Base-by-base conservation (phyloP, 2,113 vertebrate species). In the Hyperopisus bebe region DNA sequence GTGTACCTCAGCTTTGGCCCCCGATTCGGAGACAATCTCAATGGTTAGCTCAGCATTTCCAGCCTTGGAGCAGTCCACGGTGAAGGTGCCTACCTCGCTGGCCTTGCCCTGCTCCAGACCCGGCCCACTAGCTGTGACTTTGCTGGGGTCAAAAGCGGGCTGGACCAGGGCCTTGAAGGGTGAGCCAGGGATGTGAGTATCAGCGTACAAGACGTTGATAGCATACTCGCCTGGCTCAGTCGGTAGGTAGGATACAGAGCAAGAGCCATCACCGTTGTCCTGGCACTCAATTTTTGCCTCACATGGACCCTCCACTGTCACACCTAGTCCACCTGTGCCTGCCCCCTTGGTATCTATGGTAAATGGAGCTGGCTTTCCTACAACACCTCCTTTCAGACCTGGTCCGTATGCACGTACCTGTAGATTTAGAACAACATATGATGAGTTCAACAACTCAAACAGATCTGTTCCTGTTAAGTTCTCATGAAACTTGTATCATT, bases 241-340 rank as follows among this genome's bases (percentile, higher is more conserved):
- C 89, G 98, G 98, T 90, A 99, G 94, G 94, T 98, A 98, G 88
- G 94, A 94, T n/a, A 98, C 98, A 0, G 97, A 97, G 93, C 98
- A 98, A 0, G 98, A 97, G 15, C 97, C 97, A 0, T 98, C 97
- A 0, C 98, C 97, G 0, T 98, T 98, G 93, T 98, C 98, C 90
- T 97, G 97, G 91, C 98, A 98, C 90, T 98, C 97, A 0, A 98
- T 97, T 92, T 98, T 97, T 27, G 98, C 97, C 89, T 98, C 97
- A 0, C 97, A 98, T 0, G 98, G 98, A 1, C 98, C 97, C 90
- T 98, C 97, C 86, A 98, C 97, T 0, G 97, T 98, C 89, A 98
- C 93, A 74, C 97, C 97, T 87, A 98, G 95, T 13, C 97, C 97
- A 0, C 97, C 97, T 0, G 96, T 97, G 51, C 97, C 97, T 0